Percentiles rank a stretch among this genome's conserved stretches.
Evolutionary conservation across 2,888 invertebrate species (phyloP).

Genomic region (Xiphydria camelus): DNA sequence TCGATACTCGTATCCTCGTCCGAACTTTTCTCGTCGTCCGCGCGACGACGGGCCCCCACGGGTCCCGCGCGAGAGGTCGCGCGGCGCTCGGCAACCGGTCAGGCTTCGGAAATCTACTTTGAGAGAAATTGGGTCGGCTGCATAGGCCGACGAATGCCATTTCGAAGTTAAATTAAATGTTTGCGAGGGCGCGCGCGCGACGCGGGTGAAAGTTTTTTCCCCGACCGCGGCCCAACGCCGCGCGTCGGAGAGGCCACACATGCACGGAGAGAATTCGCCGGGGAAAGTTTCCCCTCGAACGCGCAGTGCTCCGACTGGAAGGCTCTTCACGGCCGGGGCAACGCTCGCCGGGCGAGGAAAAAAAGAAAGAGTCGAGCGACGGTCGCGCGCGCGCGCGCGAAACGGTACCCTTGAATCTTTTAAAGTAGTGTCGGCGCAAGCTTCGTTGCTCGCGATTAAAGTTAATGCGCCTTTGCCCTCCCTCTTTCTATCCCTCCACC

Average conservation of each 20-base stretch:
- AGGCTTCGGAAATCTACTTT: background rate
- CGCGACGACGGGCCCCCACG: too few species aligned
- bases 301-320: background rate
- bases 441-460: background rate
- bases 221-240: too few species aligned
- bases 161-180: slow-evolving; percentile 40
- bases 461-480: background rate
- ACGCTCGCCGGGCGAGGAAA: too few species aligned
- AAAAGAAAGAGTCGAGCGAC: background rate
- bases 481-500: too few species aligned
- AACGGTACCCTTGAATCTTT: background rate
- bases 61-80: too few species aligned
- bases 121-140: slow-evolving; percentile 5
- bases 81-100: too few species aligned
- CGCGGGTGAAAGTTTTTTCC: background rate
- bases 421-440: background rate
- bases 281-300: too few species aligned
- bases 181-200: slow-evolving; percentile 18
- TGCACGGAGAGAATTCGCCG: too few species aligned
- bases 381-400: background rate
- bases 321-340: background rate
- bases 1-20: too few species aligned
- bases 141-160: slow-evolving; percentile 25
- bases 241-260: too few species aligned
- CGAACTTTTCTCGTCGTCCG: too few species aligned